Percentiles rank a stretch among this genome's conserved stretches.
These are phyloP conservation scores for Synodontis membranacea DNA, from an alignment of 2,113 vertebrate genomes.

Conservation along the genomic window DNA sequence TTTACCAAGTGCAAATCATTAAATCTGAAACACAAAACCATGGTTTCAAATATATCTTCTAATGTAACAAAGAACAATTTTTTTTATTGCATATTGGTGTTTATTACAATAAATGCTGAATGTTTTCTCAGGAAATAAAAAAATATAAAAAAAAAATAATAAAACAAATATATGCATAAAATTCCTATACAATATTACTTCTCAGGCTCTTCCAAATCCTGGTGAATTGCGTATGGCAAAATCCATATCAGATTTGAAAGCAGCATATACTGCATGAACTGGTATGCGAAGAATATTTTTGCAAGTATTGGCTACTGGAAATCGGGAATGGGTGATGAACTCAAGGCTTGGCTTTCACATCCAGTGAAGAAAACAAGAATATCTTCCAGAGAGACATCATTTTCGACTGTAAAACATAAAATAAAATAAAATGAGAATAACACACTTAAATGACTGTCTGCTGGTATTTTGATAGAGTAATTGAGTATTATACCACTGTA, in stretches of 20 bases:
- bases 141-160: too few species aligned
- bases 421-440: neutral
- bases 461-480: too few species aligned
- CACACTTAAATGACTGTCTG: too few species aligned
- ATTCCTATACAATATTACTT: neutral
- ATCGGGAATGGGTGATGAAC: neutral
- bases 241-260: conserved; percentile 35
- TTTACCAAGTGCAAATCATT: too few species aligned
- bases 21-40: too few species aligned
- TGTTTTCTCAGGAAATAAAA: too few species aligned
- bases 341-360: conserved; percentile 15
- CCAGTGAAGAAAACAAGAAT: conserved; percentile 37
- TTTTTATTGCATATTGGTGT: too few species aligned
- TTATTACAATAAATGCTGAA: too few species aligned
- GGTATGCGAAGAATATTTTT: conserved; percentile 22
- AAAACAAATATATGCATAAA: neutral
- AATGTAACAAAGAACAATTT: too few species aligned
- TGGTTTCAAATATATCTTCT: too few species aligned
- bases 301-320: conserved; percentile 25
- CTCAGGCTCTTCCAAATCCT: conserved; percentile 44
- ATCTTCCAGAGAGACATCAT: conserved; percentile 27
- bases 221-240: conserved; percentile 41
- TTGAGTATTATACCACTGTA: too few species aligned
- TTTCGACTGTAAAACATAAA: conserved; percentile 18
- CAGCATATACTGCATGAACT: conserved; percentile 20